Base-by-base conservation (phyloP, 2,797 vertebrate genomes). In the Poeciliopsis paucimaculata region DNA sequence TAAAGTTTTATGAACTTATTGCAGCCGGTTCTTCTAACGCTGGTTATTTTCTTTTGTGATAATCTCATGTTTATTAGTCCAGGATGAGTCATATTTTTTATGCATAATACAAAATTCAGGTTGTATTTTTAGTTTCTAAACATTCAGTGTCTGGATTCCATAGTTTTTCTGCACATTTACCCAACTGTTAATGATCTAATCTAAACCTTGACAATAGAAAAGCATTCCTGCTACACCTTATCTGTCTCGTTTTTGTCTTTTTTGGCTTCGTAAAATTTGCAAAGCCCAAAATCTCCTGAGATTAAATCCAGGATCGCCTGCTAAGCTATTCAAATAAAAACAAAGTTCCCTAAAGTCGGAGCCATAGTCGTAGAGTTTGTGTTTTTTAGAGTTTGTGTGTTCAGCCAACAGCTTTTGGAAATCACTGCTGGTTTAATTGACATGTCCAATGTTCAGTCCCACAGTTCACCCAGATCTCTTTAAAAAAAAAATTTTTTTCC, bases 401-500 rank as follows among this genome's bases (percentile, higher is more conserved):
- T 74, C 23, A 75, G 85, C 77, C 81, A 68, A 83, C 90, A 92
- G 90, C 87, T 92, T 90, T 82, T 91, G 78, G 76, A 34, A 80
- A 81, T 92, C 87, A 85, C 64, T 72, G 75, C 53, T 66, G 68
- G 75, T 84, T 90, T 88, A 87, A 88, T 85, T 82, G 68, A 79
- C 82, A 64, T 77, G 76, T 85, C 78, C 81, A 51, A 31, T 49
- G 68, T 72, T 80, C 79, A 72, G 80, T 84, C 76, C 79, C 66
- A 45, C 1, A 77, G 62, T 84, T 87, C 80, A 84, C 91, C 47
- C 26, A 68, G 76, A 77, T 62, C 77, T 77, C 75, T 82, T 23
- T 9, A 9, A 9, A 3, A 43, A 80, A 86, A 68, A 36, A 20
- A 12, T 79, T 64, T 80, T 77, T 85, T 62, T 18, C 43, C 5